Percentiles rank a stretch among this genome's conserved stretches.
Evolutionary conservation across 2,888 invertebrate genomes (phyloP).

Genomic region (Volucella inanis): DNA sequence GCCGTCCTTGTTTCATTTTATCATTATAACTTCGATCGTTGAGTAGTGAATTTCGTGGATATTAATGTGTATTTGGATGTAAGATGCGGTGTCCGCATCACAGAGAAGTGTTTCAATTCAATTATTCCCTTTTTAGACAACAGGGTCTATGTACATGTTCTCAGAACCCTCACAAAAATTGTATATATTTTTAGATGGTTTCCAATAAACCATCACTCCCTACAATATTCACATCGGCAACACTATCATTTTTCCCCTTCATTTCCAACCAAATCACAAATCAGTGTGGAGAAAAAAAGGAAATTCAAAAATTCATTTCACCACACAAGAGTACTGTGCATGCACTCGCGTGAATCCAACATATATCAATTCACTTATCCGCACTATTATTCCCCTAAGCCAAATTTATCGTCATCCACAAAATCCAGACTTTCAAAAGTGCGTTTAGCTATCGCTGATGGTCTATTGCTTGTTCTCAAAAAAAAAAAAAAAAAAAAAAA

Average conservation of each 20-base stretch:
- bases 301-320: conserved; percentile 27
- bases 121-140: too few relatives aligned
- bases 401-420: conserved; percentile 22
- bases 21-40: too few relatives aligned
- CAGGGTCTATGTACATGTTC: too few relatives aligned
- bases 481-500: conserved; percentile 4
- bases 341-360: conserved; percentile 28
- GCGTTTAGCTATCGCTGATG: conserved; percentile 22
- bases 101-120: too few relatives aligned
- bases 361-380: conserved; percentile 30
- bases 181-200: neutral
- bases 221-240: conserved; percentile 1
- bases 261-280: conserved; percentile 6
- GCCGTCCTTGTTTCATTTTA: too few relatives aligned
- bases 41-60: too few relatives aligned
- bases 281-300: neutral
- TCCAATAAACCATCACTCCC: neutral
- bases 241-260: conserved; percentile 19
- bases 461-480: neutral
- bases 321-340: conserved; percentile 35
- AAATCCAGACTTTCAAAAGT: conserved; percentile 34
- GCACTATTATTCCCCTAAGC: conserved; percentile 11
- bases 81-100: too few relatives aligned
- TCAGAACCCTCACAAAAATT: neutral
- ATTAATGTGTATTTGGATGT: too few relatives aligned